Percentiles rank a stretch among this genome's conserved stretches.
Conservation (phyloP, 2,888 invertebrate genomes). For the Dasypolia templi region DNA sequence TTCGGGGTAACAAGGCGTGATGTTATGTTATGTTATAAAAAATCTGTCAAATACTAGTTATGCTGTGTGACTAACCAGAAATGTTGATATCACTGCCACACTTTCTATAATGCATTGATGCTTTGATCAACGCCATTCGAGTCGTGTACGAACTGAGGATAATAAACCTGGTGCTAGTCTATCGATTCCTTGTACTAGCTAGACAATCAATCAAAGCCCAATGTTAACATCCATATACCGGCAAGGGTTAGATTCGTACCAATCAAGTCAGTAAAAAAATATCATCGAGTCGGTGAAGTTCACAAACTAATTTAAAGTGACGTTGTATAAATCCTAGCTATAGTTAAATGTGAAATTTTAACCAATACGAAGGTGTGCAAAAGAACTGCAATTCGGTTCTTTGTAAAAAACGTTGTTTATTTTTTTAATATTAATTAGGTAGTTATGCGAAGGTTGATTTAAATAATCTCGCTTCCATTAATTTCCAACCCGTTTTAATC, state of each 20-base stretch:
- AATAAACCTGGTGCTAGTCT: not conserved
- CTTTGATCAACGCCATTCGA: not conserved
- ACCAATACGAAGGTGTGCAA: not conserved
- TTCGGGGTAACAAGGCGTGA: too few species aligned
- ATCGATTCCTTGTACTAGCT: slow-evolving; percentile 7
- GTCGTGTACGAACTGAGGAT: not conserved
- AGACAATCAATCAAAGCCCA: slow-evolving; percentile 6
- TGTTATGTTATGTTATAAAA: too few species aligned
- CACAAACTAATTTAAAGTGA: slow-evolving; percentile 2
- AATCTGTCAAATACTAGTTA: not conserved
- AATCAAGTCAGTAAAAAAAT: not conserved
- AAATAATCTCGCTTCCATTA: not conserved
- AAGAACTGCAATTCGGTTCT: not conserved
- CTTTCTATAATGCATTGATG: not conserved
- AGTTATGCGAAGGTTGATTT: not conserved
- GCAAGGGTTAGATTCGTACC: slow-evolving; percentile 25
- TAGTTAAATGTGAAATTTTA: not conserved
- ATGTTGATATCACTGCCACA: not conserved
- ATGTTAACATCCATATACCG: not conserved
- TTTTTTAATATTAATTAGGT: not conserved
- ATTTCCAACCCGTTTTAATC: not conserved
- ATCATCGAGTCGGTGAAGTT: not conserved
- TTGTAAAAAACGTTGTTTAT: not conserved
- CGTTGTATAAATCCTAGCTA: not conserved
- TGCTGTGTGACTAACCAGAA: not conserved